Evolutionary conservation across 1,140 invertebrate species (phyloP).

Genomic region (Zaprionus inermis): DNA sequence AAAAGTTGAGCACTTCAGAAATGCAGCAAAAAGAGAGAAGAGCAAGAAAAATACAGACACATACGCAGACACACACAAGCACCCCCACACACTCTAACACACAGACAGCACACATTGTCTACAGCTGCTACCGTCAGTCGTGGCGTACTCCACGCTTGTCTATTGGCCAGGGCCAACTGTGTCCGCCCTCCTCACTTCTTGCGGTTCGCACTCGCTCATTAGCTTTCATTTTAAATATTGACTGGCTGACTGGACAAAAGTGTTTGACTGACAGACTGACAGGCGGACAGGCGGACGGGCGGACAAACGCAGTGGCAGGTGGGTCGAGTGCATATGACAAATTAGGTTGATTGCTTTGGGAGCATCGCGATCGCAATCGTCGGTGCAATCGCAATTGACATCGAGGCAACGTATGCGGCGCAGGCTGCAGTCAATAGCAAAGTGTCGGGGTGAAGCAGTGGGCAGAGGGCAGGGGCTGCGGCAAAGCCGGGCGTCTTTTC

Average conservation of each 20-base stretch:
- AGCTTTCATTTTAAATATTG: constrained; percentile 81
- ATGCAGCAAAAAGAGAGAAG: constrained; percentile 23
- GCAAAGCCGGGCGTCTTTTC: constrained; percentile 36
- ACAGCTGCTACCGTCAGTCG: constrained; percentile 9
- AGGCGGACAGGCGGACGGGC: constrained; percentile 4
- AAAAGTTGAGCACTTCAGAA: constrained; percentile 43
- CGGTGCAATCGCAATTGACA: constrained; percentile 30
- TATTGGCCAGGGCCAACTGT: constrained; percentile 2
- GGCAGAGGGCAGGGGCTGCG: too few species aligned
- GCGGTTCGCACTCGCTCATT: constrained; percentile 52
- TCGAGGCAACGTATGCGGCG: constrained; percentile 38
- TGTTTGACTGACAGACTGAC: constrained; percentile 50
- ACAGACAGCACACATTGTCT: constrained; percentile 9
- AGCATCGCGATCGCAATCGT: constrained; percentile 31
- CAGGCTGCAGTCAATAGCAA: not conserved
- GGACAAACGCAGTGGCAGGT: not conserved
- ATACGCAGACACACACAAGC: constrained; percentile 2
- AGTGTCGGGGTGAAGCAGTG: not conserved
- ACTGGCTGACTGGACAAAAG: constrained; percentile 59
- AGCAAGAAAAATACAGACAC: constrained; percentile 7
- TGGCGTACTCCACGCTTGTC: constrained; percentile 27
- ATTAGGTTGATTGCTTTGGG: constrained; percentile 80
- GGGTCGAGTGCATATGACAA: constrained; percentile 67
- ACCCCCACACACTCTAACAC: not conserved
- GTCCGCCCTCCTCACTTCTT: not conserved